phyloP scores from a whole-genome alignment of 2,797 vertebrate species.

The Xenops minutus region DNA sequence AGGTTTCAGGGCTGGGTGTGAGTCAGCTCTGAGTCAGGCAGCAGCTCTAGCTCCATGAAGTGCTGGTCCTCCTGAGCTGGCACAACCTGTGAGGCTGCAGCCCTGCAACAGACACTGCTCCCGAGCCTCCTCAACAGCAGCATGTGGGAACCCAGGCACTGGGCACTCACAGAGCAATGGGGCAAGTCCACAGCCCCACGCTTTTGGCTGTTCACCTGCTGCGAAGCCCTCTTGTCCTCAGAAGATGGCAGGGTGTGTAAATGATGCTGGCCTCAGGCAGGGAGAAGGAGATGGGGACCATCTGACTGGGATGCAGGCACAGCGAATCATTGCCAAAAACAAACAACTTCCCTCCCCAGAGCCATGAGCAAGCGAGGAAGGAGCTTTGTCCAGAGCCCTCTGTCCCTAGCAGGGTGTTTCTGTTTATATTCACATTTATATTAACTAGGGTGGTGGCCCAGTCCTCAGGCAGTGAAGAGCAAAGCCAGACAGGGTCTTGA shows the following conservation, averaged over 20 bases:
- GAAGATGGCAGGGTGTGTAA: neutral
- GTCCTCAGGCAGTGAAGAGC: neutral
- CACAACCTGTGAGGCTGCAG: accelerated
- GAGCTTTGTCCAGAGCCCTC: neutral
- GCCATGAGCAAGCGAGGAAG: neutral
- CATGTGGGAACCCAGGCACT: neutral
- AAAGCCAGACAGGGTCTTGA: neutral
- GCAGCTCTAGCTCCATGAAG: constrained; percentile 4
- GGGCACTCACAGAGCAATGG: neutral
- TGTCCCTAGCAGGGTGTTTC: neutral
- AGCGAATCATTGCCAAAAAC: accelerated
- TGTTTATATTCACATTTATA: neutral
- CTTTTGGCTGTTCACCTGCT: neutral
- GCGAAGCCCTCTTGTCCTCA: accelerated
- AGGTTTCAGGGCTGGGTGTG: constrained; percentile 51
- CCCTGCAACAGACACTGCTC: neutral
- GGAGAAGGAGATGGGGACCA: neutral
- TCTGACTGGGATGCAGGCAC: accelerated
- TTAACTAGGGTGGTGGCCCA: neutral
- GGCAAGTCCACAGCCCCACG: neutral
- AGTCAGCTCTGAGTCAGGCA: constrained; percentile 65
- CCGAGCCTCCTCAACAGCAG: neutral
- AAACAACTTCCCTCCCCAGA: neutral
- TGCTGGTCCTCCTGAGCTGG: neutral
- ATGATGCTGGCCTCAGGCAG: neutral